Percentiles rank a stretch among this genome's conserved stretches.
Conservation (phyloP, 1,140 invertebrate genomes). For the Hylyphantes graminicola region DNA sequence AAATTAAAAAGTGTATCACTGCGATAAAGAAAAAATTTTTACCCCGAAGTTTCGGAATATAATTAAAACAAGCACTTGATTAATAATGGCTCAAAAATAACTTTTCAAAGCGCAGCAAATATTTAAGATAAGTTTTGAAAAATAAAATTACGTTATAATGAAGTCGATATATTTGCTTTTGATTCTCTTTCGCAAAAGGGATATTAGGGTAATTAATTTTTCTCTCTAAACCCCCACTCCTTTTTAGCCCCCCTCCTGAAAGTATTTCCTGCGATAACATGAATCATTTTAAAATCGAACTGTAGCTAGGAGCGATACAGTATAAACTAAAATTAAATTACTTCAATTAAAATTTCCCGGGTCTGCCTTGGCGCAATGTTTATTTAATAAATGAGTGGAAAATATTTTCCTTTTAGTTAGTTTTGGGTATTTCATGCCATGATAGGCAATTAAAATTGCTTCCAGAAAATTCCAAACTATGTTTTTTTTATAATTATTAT, state of each 20-base stretch:
- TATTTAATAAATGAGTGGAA: conserved; percentile 55
- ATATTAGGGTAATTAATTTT: conserved; percentile 53
- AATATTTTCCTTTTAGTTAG: conserved; percentile 1
- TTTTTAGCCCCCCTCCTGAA: background rate
- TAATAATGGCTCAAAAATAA: conserved; percentile 49
- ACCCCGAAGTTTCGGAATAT: conserved; percentile 2
- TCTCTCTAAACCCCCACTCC: background rate
- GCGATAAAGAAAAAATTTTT: background rate
- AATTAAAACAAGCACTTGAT: conserved; percentile 46
- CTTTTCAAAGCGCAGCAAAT: conserved; percentile 17
- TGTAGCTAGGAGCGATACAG: background rate
- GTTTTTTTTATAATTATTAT: conserved; percentile 19
- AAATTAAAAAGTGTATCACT: background rate
- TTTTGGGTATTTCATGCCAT: background rate
- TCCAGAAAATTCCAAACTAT: conserved; percentile 6
- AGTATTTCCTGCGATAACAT: conserved; percentile 24
- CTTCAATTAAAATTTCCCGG: conserved; percentile 50
- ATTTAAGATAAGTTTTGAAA: conserved; percentile 50
- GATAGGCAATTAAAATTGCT: conserved; percentile 45
- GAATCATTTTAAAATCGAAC: conserved; percentile 47
- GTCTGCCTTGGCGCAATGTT: conserved; percentile 17
- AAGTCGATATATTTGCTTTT: conserved; percentile 39
- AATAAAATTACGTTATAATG: conserved; percentile 48
- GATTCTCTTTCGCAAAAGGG: background rate
- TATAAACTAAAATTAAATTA: conserved; percentile 58